A percentile compares a stretch with the other conserved stretches of the same genome.
Evolutionary conservation across 2,888 invertebrate genomes (phyloP).

Genomic region (Syrista parreyssii): DNA sequence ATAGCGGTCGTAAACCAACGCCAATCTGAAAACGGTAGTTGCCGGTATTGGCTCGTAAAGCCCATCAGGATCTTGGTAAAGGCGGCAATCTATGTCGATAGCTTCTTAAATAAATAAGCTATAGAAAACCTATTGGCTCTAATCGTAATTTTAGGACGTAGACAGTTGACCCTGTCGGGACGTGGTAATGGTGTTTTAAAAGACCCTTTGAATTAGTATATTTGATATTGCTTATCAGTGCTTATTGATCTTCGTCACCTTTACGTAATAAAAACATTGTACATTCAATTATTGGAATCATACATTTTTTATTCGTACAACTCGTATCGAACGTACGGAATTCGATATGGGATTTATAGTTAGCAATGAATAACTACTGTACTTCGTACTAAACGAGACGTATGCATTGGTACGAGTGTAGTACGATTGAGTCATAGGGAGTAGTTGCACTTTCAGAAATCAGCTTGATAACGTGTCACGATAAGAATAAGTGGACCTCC

Average conservation of each 20-base stretch:
- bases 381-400: neutral
- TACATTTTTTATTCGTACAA: neutral
- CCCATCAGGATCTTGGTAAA: constrained; percentile 4
- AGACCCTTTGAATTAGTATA: neutral
- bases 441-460: neutral
- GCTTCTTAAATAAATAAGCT: neutral
- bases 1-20: neutral
- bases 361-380: neutral
- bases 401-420: neutral
- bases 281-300: neutral
- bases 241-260: neutral
- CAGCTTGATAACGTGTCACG: neutral
- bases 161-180: neutral
- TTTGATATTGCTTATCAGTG: neutral
- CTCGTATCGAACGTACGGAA: neutral
- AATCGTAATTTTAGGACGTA: neutral
- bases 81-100: neutral
- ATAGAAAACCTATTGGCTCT: neutral
- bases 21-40: constrained; percentile 6
- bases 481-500: constrained; percentile 5
- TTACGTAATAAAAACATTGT: neutral
- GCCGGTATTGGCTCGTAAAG: neutral
- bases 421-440: neutral
- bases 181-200: neutral
- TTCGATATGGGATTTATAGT: neutral